Evolutionary conservation across 2,888 invertebrate genomes (phyloP).

Genomic region (Mylabris sibirica): DNA sequence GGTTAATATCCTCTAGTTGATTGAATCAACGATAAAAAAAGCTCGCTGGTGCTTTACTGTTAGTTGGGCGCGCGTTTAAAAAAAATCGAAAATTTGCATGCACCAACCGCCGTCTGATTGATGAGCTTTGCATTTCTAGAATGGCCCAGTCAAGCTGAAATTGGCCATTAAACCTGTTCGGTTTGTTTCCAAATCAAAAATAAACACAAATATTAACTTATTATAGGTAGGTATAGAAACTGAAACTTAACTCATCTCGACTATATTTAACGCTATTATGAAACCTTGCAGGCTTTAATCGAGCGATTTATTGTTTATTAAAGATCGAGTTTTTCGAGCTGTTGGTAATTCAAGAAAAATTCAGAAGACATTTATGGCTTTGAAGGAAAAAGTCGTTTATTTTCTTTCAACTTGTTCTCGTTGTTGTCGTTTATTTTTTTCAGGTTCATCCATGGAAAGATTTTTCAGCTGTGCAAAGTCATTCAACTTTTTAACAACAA

Average conservation of each 20-base stretch:
- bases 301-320: neutral
- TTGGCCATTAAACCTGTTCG: neutral
- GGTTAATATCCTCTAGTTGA: neutral
- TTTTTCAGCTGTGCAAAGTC: neutral
- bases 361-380: slow-evolving; percentile 19
- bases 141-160: neutral
- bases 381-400: too few relatives aligned
- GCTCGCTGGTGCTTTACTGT: neutral
- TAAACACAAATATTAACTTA: too few relatives aligned
- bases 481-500: neutral
- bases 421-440: neutral
- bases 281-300: too few relatives aligned
- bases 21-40: neutral
- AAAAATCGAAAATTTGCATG: neutral
- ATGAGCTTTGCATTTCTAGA: neutral
- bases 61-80: neutral
- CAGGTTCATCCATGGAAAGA: neutral
- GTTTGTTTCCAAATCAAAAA: neutral
- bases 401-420: neutral
- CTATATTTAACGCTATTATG: too few relatives aligned
- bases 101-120: neutral
- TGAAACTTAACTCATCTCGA: too few relatives aligned
- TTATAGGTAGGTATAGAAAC: too few relatives aligned
- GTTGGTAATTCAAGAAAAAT: slow-evolving; percentile 35
- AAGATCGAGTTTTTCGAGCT: slow-evolving; percentile 28